Conservation (phyloP, 1,140 invertebrate species). For the Physella acuta region DNA sequence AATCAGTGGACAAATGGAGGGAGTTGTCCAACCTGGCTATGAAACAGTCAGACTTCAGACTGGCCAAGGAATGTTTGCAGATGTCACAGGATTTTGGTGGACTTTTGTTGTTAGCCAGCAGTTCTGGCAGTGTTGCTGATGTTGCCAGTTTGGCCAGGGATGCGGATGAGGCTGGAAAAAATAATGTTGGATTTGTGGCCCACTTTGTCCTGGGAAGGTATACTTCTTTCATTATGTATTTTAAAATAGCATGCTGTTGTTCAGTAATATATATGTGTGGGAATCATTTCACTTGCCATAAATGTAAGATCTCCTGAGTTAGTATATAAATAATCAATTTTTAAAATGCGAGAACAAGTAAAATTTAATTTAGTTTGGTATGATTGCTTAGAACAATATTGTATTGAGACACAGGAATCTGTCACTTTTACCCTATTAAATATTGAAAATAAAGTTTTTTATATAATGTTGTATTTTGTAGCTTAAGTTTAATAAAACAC, state of each 20-base stretch:
- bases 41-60: slow-evolving; percentile 58
- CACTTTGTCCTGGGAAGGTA: slow-evolving; percentile 85
- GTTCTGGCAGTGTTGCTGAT: slow-evolving; percentile 80
- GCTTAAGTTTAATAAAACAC: no score
- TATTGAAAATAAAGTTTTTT: neutral
- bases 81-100: slow-evolving; percentile 90
- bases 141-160: slow-evolving; percentile 71
- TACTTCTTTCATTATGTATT: slow-evolving; percentile 26
- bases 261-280: no score
- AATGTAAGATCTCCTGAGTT: no score
- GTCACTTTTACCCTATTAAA: neutral
- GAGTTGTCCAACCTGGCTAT: slow-evolving; percentile 77
- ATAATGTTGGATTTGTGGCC: slow-evolving; percentile 91
- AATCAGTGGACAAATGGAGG: slow-evolving; percentile 92
- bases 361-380: no score
- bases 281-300: no score
- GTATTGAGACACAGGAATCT: neutral
- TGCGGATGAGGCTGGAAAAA: slow-evolving; percentile 73
- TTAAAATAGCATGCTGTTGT: no score
- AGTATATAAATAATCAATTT: no score
- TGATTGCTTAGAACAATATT: no score
- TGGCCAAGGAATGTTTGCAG: slow-evolving; percentile 92
- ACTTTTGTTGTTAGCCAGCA: slow-evolving; percentile 86
- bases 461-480: no score
- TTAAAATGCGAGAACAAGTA: no score